Evolutionary conservation across 2,113 vertebrate genomes (phyloP), one percentile per base, ranked within the genome.

Genomic region (Gadus macrocephalus): DNA sequence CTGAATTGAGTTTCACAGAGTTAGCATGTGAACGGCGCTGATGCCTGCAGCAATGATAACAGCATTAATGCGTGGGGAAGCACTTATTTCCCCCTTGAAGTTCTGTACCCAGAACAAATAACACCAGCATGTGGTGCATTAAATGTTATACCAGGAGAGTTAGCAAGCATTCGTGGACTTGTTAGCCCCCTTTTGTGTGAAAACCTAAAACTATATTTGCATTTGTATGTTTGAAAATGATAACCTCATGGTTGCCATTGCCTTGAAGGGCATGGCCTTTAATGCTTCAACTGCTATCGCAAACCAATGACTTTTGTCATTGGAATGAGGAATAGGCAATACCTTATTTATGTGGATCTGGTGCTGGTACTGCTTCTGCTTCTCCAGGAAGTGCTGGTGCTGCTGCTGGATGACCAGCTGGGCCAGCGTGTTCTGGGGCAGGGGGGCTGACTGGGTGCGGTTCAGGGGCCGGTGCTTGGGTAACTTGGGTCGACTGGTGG

Each of bases 321-420:
- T 71, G 72, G 58, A 80, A 75, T 79, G 72, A 71, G 78, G 55
- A 49, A 78, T 73, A 64, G 59, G 49, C 38, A 42, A 35, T 49
- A 49, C 97, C 95, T 98, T 97, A 89, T 98, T 99, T 92, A 98
- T 94, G 79, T 98, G 96, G 87, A 98, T 85, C 89, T 98, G 95
- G 82, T 98, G 96, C 89, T 98, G 96, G 87, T 98, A 99, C 70
- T 95, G 95, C 88, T 97, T 99, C 90, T 98, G 97, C 74, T 96
- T 96, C 90, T 98, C 96, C 89, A 98, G 85, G 90, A 98, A 98
- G 42, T 98, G 95, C 88, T 98, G 97, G 88, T 99, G 97, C 64
- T 99, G 97, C 85, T 99, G 96, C 86, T 98, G 97, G 83, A 98
- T 97, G 80, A 99, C 96, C 66, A 99, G 92, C 83, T 99, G 97